Base-by-base conservation (phyloP, 1,140 invertebrate genomes). In the Eriocheir sinensis region DNA sequence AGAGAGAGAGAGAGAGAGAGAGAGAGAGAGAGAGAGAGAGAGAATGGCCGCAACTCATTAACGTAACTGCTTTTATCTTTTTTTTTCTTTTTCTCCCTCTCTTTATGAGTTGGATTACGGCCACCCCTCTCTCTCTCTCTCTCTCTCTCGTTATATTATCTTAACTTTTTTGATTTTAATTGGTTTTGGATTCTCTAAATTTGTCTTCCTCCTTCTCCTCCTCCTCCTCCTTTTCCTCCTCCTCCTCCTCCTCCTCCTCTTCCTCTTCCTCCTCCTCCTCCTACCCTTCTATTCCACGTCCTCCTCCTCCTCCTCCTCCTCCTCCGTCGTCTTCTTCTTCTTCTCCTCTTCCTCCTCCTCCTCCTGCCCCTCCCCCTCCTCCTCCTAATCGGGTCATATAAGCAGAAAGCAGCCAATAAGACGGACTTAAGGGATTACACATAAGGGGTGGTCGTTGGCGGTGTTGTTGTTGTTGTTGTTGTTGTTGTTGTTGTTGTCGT, bases 1-100 rank as follows among this genome's bases (percentile, higher is more conserved):
- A 85, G 81, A 15, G 81, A 85, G 81, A 85, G 83, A 86, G 83
- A 86, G 83, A 36, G 81, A 36, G 83, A 86, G 83, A 86, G 83
- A 34, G 83, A 86, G 83, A 86, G 34, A 86, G 34, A 86, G 34
- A 86, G 83, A 86, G 83, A 36, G 83, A 86, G 83, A 86, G 34
- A 83, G 34, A 86, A 86, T 27, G 27, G 60, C 60, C 60, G 60
- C 21, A 72, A 72, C 60, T 72, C 60, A 72, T 72, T 72, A 72
- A 27, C 60, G 60, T 72, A 72, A 72, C 60, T 72, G 60, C 60
- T 72, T 72, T 72, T 72, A 72, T 72, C 60, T 72, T 72, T n/a
- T n/a, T 72, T 72, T 72, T 72, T n/a, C 21, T 21, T 72, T n/a
- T 72, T 72, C 60, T 72, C 60, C 60, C 60, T n/a, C n/a, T n/a